phyloP scores from a whole-genome alignment of 2,888 invertebrate genomes.

The Dasysyrphus albostriatus region DNA sequence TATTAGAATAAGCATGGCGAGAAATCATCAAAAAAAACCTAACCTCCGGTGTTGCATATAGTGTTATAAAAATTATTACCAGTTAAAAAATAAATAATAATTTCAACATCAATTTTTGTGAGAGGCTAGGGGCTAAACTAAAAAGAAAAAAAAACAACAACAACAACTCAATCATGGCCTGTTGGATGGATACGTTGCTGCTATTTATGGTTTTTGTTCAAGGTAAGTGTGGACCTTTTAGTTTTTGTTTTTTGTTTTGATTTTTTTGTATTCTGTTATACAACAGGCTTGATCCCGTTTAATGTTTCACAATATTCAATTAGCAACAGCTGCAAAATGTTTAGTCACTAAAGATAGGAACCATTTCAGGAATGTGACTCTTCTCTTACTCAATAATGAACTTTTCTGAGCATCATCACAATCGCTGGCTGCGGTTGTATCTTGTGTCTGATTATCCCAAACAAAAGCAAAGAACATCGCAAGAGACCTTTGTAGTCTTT shows the following conservation, averaged over 20 bases:
- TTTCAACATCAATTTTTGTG: constrained; percentile 10
- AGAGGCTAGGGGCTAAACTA: neutral
- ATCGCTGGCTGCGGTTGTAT: neutral
- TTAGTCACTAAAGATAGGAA: constrained; percentile 48
- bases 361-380: constrained; percentile 65
- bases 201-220: constrained; percentile 71
- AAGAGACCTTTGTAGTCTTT: neutral
- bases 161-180: constrained; percentile 51
- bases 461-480: constrained; percentile 11
- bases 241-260: neutral
- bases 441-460: constrained; percentile 35
- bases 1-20: constrained; percentile 55
- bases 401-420: constrained; percentile 1
- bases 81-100: constrained; percentile 29
- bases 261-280: neutral
- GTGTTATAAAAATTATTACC: constrained; percentile 35
- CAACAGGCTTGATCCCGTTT: constrained; percentile 38
- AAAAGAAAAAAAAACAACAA: constrained; percentile 6
- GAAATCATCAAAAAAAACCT: constrained; percentile 37
- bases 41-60: constrained; percentile 40
- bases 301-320: constrained; percentile 62
- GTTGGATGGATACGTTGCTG: constrained; percentile 72
- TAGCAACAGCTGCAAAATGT: constrained; percentile 66
- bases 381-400: constrained; percentile 36
- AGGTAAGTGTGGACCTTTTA: constrained; percentile 57